Evolutionary conservation across 2,797 vertebrate genomes (phyloP), one percentile per base, ranked within the genome.

Genomic region (Staurois parvus): DNA sequence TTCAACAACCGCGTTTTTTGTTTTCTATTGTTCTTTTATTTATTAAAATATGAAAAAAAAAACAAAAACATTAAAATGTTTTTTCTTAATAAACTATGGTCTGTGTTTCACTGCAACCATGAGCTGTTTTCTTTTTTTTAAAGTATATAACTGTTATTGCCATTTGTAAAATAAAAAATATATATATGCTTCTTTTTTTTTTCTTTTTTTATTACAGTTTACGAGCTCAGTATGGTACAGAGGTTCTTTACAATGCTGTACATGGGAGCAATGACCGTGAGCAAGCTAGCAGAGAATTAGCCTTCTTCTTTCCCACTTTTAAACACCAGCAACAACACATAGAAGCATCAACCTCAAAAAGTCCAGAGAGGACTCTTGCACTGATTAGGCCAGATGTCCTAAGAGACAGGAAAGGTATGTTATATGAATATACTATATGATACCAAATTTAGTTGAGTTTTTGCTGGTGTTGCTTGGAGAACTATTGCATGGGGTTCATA

Each of bases 221-320:
- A 91, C 95, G 96, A 84, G 96, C 96, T 87, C 96, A 95, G 90
- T 97, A 96, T 70, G 95, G 96, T 89, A 96, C 95, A 69, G 93
- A 95, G 89, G 91, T 94, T 76, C 93, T 96, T 88, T 95, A 95
- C 88, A 97, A 97, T 73, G 96, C 95, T 12, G 90, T 97, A 86
- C 97, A 97, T 19, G 96, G 96, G 83, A 97, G 97, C 87, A 89
- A 86, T 88, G 93, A 96, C 91, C 77, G 87, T 26, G 93, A 95
- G 81, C 95, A 91, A 15, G 96, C 96, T 89, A 86, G 92, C 92
- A 93, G 94, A 91, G 97, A 97, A 87, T 94, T 97, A 73, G 95
- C 94, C 75, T 93, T 96, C 90, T 95, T 97, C 92, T 97, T 98
- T 90, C 96, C 96, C 84, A 92, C 90, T 89, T 95, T 96, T 87